A percentile compares a stretch with the other conserved stretches of the same genome.
These are phyloP conservation scores for Pangasius mekongensis DNA, from an alignment of 2,797 vertebrate species.

Conservation along the genomic window DNA sequence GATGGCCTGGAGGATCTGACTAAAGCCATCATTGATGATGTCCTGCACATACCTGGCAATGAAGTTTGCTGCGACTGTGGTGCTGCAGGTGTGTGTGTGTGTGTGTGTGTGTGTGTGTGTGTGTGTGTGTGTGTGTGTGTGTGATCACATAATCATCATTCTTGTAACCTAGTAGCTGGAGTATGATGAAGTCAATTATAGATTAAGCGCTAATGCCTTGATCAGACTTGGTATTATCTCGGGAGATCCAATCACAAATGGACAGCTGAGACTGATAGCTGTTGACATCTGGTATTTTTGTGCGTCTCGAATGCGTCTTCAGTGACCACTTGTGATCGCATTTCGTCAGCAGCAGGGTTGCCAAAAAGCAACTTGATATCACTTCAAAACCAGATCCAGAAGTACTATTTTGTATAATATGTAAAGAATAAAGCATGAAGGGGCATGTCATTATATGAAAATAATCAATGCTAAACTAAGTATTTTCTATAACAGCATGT, in stretches of 20 bases:
- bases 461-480: background rate
- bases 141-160: background rate
- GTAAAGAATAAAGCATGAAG: background rate
- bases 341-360: background rate
- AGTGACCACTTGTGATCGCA: background rate
- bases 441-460: background rate
- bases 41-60: constrained; percentile 85
- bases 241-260: background rate
- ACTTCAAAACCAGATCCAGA: background rate
- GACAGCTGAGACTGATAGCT: background rate
- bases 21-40: constrained; percentile 87
- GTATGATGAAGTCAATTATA: background rate
- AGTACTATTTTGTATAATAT: background rate
- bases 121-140: background rate
- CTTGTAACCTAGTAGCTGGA: background rate
- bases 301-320: background rate
- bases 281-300: background rate
- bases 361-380: background rate
- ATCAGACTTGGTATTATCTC: too few relatives aligned
- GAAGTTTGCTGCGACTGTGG: constrained; percentile 87
- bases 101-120: background rate
- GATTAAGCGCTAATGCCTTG: background rate
- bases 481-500: background rate
- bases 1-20: constrained; percentile 86
- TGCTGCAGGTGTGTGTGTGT: constrained; percentile 70